These are phyloP conservation scores for Argopecten irradians DNA, from an alignment of 1,140 invertebrate species.

Conservation along the genomic window DNA sequence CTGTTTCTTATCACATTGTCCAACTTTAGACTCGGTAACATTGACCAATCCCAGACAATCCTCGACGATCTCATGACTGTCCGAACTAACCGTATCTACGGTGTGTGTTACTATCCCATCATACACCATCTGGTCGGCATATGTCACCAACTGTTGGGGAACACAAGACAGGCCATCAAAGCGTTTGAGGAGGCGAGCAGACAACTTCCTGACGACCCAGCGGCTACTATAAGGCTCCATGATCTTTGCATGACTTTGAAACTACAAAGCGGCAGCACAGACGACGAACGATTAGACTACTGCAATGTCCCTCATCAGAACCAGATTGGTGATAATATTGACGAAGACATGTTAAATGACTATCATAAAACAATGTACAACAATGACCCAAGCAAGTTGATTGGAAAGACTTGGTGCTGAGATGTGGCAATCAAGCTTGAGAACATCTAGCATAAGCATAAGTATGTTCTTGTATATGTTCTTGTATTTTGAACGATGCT, in stretches of 20 bases:
- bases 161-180: not conserved
- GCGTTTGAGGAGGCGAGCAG: not conserved
- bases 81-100: not conserved
- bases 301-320: no score
- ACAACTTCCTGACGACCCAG: not conserved
- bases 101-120: not conserved
- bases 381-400: not conserved
- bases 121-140: not conserved
- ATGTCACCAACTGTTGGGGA: no score
- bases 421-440: no score
- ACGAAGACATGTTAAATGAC: no score
- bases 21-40: not conserved
- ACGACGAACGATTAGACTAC: not conserved
- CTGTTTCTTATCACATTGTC: not conserved
- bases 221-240: not conserved
- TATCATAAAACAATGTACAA: not conserved
- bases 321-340: no score
- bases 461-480: no score
- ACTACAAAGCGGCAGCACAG: not conserved
- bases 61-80: not conserved
- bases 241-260: not conserved
- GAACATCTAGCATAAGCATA: no score
- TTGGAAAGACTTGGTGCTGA: not conserved
- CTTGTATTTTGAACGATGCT: no score
- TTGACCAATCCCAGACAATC: not conserved